Percentiles rank a stretch among this genome's conserved stretches.
Conservation (phyloP, 2,888 invertebrate genomes). For the Lithodes maja region DNA sequence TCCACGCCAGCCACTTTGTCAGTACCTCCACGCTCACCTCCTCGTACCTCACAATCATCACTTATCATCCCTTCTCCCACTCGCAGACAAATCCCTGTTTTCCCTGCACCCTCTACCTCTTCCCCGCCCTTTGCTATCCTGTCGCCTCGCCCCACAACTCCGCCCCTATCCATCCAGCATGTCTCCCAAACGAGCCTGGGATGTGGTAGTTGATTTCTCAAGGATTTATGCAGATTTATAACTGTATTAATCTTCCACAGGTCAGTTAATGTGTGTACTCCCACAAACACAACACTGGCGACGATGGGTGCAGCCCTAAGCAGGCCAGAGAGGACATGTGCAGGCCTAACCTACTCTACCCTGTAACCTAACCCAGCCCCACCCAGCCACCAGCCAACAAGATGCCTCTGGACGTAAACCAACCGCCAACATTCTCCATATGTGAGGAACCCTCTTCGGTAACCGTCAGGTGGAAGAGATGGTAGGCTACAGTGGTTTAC, state of each 20-base stretch:
- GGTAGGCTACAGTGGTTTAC: neutral
- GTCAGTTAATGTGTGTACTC: neutral
- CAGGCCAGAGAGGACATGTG: neutral
- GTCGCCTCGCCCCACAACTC: no score
- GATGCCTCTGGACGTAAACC: neutral
- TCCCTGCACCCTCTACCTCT: no score
- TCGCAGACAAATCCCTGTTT: no score
- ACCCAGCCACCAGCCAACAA: neutral
- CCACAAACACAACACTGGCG: neutral
- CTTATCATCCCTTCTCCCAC: no score
- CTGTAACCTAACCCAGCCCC: neutral
- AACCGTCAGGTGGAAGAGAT: slow-evolving; percentile 2
- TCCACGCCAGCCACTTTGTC: no score
- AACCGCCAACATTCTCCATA: slow-evolving; percentile 7
- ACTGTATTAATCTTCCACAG: neutral
- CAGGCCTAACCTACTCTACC: neutral
- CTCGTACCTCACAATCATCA: no score
- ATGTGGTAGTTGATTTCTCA: neutral
- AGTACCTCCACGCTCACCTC: no score
- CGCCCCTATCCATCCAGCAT: no score
- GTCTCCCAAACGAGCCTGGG: no score
- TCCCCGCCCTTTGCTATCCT: no score
- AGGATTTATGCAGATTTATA: neutral
- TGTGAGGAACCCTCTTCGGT: slow-evolving; percentile 1
- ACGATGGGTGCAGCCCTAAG: neutral